phyloP scores from a whole-genome alignment of 2,888 invertebrate genomes.

The Drosophila histrio region DNA sequence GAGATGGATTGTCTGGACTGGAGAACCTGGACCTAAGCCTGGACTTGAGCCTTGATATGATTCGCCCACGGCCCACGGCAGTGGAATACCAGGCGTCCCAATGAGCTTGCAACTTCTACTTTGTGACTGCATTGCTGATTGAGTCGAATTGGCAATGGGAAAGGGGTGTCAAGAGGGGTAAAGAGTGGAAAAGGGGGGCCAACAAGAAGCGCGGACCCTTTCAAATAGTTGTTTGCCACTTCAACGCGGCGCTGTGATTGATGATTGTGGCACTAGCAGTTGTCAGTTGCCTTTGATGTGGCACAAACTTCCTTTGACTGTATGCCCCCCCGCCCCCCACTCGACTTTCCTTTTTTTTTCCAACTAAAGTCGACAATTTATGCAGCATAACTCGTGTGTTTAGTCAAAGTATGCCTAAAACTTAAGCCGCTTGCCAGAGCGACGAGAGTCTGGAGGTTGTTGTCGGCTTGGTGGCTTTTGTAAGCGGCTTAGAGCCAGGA shows the following conservation, averaged over 20 bases:
- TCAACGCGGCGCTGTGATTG: slow-evolving; percentile 60
- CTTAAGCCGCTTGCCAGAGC: slow-evolving; percentile 40
- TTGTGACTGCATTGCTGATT: slow-evolving; percentile 33
- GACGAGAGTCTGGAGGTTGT: not conserved
- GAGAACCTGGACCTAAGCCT: slow-evolving; percentile 11
- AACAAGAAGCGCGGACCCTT: slow-evolving; percentile 16
- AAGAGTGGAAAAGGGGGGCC: too few relatives aligned
- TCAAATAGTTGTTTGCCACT: slow-evolving; percentile 42
- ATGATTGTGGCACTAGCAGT: slow-evolving; percentile 65
- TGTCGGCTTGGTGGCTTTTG: not conserved
- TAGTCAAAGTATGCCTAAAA: slow-evolving; percentile 43
- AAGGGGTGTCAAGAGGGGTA: not conserved
- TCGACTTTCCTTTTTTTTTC: slow-evolving; percentile 66
- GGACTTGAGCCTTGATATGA: slow-evolving; percentile 19
- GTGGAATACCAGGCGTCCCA: not conserved
- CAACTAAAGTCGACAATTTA: slow-evolving; percentile 73
- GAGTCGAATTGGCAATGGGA: slow-evolving; percentile 28
- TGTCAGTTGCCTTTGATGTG: slow-evolving; percentile 67
- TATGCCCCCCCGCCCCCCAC: slow-evolving; percentile 8
- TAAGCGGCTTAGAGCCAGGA: slow-evolving; percentile 67
- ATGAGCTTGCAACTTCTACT: slow-evolving; percentile 54
- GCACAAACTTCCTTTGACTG: slow-evolving; percentile 28
- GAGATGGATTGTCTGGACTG: slow-evolving; percentile 11
- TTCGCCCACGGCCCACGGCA: slow-evolving; percentile 58
- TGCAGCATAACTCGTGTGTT: slow-evolving; percentile 71